Evolutionary conservation across 92 coral and sea anemone species (phyloP), one percentile per base, ranked within the genome.

Genomic region (Actinernus sp.): DNA sequence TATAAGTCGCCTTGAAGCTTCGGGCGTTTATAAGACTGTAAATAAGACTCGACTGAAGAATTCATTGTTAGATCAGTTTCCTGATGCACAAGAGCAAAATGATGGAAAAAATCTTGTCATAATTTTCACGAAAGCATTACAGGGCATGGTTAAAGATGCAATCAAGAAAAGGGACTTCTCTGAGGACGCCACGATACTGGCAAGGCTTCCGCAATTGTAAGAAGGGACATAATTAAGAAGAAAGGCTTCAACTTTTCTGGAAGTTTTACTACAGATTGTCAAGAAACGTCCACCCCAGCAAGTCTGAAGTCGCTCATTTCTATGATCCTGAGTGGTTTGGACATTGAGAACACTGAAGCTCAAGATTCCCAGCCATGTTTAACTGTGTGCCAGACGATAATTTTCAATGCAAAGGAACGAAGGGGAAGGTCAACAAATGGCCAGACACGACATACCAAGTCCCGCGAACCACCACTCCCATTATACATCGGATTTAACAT

Each of bases 341-440:
- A 88, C 86, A 72, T 88, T 60, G 59, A 88, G 62, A 68, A 77
- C 73, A 52, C 79, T 50, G 68, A 77, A 16, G 52, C 73, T 2
- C 73, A 68, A 34, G 94, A 77, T 10, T 63, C 82, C 32, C 93
- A 82, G 58, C 44, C 71, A 49, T 83, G 94, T 63, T 68, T 88
- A 55, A 76, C 89, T 18, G 78, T 87, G 4, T 73, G 82, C 63
- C 85, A 87, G 68, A 63, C 81, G n/a, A 81, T 58, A 11, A 18
- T 85, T 0, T 79, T 79, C 40, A 85, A 84, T 31, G 18, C 78
- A 0, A 85, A 85, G 78, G 4, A 72, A 46, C 24, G 22, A 12
- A 36, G 30, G 33, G 58, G 31, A 40, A 55, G 46, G 48, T 31
- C 58, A 23, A 64, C 48, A 20, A 55, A 51, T 9, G 67, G 58